Conservation (phyloP, 1,140 invertebrate species). For the Lordiphosa clarofinis region DNA sequence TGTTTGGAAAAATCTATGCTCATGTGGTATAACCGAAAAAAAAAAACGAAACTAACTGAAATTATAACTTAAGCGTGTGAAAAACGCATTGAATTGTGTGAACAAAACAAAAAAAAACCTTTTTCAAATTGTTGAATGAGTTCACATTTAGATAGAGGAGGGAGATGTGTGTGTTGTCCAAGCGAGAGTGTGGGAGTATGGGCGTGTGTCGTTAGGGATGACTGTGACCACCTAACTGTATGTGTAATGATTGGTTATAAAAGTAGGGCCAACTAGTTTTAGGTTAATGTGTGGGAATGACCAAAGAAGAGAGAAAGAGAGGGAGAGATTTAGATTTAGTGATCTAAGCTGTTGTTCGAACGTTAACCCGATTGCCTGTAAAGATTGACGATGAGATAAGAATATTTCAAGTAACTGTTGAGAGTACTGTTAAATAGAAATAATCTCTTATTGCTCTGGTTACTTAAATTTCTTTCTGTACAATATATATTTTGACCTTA, state of each 20-base stretch:
- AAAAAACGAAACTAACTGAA: conserved; percentile 58
- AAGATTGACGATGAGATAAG: no score
- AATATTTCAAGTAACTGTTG: no score
- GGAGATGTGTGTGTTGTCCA: background rate
- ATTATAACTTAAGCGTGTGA: conserved; percentile 77
- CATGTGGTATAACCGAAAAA: conserved; percentile 51
- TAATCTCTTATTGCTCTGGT: no score
- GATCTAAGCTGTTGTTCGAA: no score
- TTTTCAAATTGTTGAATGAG: conserved; percentile 55
- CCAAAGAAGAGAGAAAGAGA: conserved; percentile 3
- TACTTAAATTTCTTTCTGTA: no score
- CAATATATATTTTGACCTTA: no score
- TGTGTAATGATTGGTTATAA: conserved; percentile 50
- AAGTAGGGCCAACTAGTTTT: conserved; percentile 13
- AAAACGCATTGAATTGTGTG: conserved; percentile 73
- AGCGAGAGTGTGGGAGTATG: conserved; percentile 21
- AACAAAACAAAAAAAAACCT: conserved; percentile 52
- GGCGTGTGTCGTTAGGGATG: conserved; percentile 27
- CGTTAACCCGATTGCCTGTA: no score
- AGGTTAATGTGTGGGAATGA: conserved; percentile 44
- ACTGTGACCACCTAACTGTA: conserved; percentile 50
- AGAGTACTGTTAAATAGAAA: no score
- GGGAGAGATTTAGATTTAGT: no score
- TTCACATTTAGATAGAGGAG: conserved; percentile 51
- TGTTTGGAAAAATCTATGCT: conserved; percentile 53